A percentile compares a stretch with the other conserved stretches of the same genome.
phyloP scores from a whole-genome alignment of 2,888 invertebrate genomes.

The Cephalotes varians region DNA sequence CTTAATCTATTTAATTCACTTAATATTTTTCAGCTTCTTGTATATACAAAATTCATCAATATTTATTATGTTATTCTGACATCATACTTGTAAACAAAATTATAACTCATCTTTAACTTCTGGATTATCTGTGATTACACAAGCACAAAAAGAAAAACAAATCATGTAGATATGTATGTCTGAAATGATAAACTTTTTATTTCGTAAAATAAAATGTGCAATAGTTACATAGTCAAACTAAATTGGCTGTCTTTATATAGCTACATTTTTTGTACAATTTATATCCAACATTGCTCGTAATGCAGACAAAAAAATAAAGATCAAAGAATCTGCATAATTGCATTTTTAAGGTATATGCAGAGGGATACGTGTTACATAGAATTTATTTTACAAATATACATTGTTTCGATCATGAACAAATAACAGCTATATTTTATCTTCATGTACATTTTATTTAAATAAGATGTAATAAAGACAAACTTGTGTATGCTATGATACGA shows the following conservation, averaged over 20 bases:
- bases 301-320: not conserved
- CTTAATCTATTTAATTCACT: constrained; percentile 29
- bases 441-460: constrained; percentile 45
- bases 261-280: not conserved
- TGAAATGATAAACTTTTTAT: not conserved
- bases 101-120: not conserved
- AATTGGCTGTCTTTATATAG: not conserved
- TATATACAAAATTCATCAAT: not conserved
- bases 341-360: not conserved
- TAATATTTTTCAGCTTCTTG: not conserved
- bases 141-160: not conserved
- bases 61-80: not conserved
- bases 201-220: not conserved
- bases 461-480: constrained; percentile 41
- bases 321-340: not conserved
- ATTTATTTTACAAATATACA: constrained; percentile 34
- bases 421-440: constrained; percentile 1
- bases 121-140: not conserved
- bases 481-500: constrained; percentile 18
- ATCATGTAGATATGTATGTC: not conserved
- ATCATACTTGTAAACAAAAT: not conserved
- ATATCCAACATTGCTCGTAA: not conserved
- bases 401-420: not conserved
- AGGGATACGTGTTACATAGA: not conserved
- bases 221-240: not conserved